phyloP scores from a whole-genome alignment of 2,888 invertebrate genomes.

The Osmoderma eremita region DNA sequence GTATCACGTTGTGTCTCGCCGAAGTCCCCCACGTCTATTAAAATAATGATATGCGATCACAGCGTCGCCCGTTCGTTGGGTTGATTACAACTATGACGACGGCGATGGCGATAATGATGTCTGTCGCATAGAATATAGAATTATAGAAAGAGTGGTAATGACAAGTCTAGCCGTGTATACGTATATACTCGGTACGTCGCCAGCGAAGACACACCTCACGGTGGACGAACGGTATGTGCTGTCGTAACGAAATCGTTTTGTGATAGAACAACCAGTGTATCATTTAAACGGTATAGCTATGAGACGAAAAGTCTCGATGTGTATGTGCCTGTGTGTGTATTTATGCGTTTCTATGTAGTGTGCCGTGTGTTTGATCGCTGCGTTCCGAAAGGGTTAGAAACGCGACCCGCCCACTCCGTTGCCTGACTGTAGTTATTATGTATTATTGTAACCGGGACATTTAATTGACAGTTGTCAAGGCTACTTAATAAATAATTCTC shows the following conservation, averaged over 20 bases:
- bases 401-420: conserved; percentile 33
- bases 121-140: conserved; percentile 21
- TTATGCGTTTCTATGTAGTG: background rate
- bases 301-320: background rate
- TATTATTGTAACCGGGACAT: conserved; percentile 35
- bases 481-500: conserved; percentile 37
- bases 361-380: conserved; percentile 11
- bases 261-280: conserved; percentile 18
- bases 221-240: conserved; percentile 7
- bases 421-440: conserved; percentile 36
- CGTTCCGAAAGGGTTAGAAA: conserved; percentile 36
- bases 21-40: conserved; percentile 30
- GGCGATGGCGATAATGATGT: conserved; percentile 35
- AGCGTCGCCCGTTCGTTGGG: conserved; percentile 17
- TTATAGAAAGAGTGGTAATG: conserved; percentile 32
- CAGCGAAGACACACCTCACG: conserved; percentile 19
- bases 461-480: conserved; percentile 38
- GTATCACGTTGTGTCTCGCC: conserved; percentile 16
- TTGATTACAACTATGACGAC: conserved; percentile 24
- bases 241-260: conserved; percentile 26
- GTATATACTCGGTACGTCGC: background rate
- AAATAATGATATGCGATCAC: conserved; percentile 40
- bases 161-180: conserved; percentile 11
- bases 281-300: background rate
- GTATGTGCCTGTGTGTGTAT: background rate